Percentiles rank a stretch among this genome's conserved stretches.
phyloP scores from a whole-genome alignment of 2,797 vertebrate species.

The Nasua narica region DNA sequence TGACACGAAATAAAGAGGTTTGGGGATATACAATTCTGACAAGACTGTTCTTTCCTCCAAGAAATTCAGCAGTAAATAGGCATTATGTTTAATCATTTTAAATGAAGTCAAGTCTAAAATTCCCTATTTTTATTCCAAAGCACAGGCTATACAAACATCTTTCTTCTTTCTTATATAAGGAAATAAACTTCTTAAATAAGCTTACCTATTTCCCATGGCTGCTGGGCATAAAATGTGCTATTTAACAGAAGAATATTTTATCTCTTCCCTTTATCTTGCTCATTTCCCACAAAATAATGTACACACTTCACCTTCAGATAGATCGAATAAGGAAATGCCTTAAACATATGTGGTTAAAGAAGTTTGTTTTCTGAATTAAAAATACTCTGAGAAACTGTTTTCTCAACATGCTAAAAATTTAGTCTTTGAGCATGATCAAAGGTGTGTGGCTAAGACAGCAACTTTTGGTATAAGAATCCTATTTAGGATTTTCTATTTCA shows the following conservation, averaged over 20 bases:
- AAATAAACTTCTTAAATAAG: slow-evolving; percentile 61
- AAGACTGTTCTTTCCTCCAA: slow-evolving; percentile 13
- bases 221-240: slow-evolving; percentile 34
- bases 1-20: slow-evolving; percentile 30
- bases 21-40: slow-evolving; percentile 17
- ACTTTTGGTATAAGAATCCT: slow-evolving; percentile 21
- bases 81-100: slow-evolving; percentile 56
- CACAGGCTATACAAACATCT: slow-evolving; percentile 37
- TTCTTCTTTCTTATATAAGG: slow-evolving; percentile 60
- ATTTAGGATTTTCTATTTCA: slow-evolving; percentile 48
- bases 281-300: slow-evolving; percentile 49
- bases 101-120: slow-evolving; percentile 53
- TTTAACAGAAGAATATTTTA: slow-evolving; percentile 46
- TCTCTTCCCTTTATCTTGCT: slow-evolving; percentile 39
- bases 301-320: slow-evolving; percentile 11
- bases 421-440: slow-evolving; percentile 65
- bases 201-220: slow-evolving; percentile 40
- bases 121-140: slow-evolving; percentile 59
- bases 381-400: slow-evolving; percentile 50
- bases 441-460: slow-evolving; percentile 23
- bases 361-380: slow-evolving; percentile 59
- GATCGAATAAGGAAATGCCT: slow-evolving; percentile 48
- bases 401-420: slow-evolving; percentile 43
- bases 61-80: slow-evolving; percentile 46
- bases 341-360: neutral